Percentiles rank a stretch among this genome's conserved stretches.
These are phyloP conservation scores for Lochmaea capreae DNA, from an alignment of 2,888 invertebrate species.

Conservation along the genomic window DNA sequence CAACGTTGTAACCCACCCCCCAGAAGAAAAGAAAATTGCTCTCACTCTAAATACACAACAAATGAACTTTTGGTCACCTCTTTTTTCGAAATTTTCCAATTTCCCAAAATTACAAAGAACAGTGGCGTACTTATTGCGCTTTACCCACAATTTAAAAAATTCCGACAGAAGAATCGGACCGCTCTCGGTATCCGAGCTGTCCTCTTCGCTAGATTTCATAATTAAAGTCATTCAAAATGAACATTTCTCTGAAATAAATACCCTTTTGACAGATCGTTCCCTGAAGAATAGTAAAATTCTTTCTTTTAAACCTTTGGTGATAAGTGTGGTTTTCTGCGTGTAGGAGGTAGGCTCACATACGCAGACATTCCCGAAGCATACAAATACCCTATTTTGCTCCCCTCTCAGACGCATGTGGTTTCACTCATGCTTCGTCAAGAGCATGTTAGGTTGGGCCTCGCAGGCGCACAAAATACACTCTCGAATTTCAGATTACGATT, in stretches of 20 bases:
- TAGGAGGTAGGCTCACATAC: neutral
- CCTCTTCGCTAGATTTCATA: neutral
- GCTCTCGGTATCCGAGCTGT: neutral
- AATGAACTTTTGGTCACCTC: neutral
- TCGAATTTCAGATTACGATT: conserved; percentile 37
- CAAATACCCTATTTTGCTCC: neutral
- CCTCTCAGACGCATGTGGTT: neutral
- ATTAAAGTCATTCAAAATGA: neutral
- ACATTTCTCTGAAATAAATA: neutral
- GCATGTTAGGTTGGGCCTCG: conserved; percentile 27
- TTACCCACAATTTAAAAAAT: neutral
- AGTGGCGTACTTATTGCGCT: neutral
- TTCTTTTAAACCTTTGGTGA: neutral
- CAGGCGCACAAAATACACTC: conserved; percentile 41
- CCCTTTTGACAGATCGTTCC: neutral
- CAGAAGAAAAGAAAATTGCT: neutral
- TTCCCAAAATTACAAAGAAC: neutral
- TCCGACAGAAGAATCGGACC: neutral
- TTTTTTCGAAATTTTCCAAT: no score
- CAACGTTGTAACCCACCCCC: neutral
- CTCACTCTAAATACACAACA: neutral
- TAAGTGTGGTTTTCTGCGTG: neutral
- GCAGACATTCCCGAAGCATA: neutral
- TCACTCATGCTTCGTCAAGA: neutral
- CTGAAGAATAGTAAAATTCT: neutral